Evolutionary conservation across 2,888 invertebrate species (phyloP).

Genomic region (Drosophila koepferae): DNA sequence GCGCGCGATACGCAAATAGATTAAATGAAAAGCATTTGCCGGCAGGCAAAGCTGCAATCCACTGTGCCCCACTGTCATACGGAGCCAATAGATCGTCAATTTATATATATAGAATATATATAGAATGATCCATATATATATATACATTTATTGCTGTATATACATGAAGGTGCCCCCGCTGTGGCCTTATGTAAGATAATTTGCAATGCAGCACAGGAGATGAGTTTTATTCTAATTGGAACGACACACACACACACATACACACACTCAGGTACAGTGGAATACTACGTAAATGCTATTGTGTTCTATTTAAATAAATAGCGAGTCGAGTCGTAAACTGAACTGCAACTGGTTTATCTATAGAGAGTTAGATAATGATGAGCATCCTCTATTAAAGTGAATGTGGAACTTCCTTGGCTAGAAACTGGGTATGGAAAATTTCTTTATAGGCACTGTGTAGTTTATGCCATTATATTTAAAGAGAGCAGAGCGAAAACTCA

Average conservation of each 20-base stretch:
- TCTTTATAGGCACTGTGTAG: not conserved
- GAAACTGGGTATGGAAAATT: not conserved
- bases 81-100: constrained; percentile 10
- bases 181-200: constrained; percentile 70
- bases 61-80: not conserved
- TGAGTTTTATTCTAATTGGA: constrained; percentile 76
- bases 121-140: not conserved
- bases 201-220: constrained; percentile 78
- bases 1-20: constrained; percentile 79
- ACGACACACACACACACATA: constrained; percentile 42
- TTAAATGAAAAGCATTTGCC: constrained; percentile 60
- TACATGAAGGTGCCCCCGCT: constrained; percentile 24
- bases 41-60: constrained; percentile 11
- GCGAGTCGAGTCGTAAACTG: constrained; percentile 10
- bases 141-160: not conserved
- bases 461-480: constrained; percentile 1
- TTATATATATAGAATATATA: constrained; percentile 18
- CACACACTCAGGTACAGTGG: constrained; percentile 12
- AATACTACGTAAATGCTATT: constrained; percentile 30
- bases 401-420: constrained; percentile 42
- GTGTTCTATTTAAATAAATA: constrained; percentile 46
- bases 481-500: not conserved
- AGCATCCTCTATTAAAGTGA: constrained; percentile 55
- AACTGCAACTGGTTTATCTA: constrained; percentile 12
- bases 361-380: constrained; percentile 40